Conservation (phyloP, 2,797 vertebrate species). For the Prunella strophiata region DNA sequence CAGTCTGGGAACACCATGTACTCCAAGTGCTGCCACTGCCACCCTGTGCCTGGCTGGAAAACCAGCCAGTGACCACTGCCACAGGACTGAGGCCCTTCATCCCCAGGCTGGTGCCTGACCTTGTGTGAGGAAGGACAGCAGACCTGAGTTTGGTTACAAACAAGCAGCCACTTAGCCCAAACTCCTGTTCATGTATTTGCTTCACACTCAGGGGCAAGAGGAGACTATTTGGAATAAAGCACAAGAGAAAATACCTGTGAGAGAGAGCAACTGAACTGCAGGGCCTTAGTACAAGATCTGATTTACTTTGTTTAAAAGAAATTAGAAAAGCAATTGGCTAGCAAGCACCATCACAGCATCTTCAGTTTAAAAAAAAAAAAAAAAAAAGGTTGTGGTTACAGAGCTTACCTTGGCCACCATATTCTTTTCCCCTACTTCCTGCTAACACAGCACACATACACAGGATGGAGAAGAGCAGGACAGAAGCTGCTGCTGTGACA, state of each 20-base stretch:
- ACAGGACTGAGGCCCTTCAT: fast-evolving
- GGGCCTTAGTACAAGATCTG: background rate
- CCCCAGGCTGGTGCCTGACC: fast-evolving
- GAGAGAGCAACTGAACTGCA: background rate
- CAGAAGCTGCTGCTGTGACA: background rate
- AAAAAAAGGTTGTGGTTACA: background rate
- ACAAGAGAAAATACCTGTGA: background rate
- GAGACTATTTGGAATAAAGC: background rate
- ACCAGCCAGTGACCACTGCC: fast-evolving
- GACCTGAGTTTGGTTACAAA: fast-evolving
- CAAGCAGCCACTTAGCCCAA: background rate
- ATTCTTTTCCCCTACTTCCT: background rate
- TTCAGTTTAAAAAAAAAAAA: background rate
- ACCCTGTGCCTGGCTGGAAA: fast-evolving
- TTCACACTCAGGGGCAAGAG: fast-evolving
- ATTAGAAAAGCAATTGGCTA: background rate
- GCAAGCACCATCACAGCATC: background rate
- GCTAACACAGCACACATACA: fast-evolving
- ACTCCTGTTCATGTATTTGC: fast-evolving
- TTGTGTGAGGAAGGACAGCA: fast-evolving
- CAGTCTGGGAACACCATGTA: fast-evolving
- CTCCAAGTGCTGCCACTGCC: background rate
- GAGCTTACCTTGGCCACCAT: background rate
- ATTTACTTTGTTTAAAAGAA: constrained; percentile 7
- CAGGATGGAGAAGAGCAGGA: background rate